Conservation (phyloP, 1,140 invertebrate genomes). For the Dinoponera quadriceps region DNA sequence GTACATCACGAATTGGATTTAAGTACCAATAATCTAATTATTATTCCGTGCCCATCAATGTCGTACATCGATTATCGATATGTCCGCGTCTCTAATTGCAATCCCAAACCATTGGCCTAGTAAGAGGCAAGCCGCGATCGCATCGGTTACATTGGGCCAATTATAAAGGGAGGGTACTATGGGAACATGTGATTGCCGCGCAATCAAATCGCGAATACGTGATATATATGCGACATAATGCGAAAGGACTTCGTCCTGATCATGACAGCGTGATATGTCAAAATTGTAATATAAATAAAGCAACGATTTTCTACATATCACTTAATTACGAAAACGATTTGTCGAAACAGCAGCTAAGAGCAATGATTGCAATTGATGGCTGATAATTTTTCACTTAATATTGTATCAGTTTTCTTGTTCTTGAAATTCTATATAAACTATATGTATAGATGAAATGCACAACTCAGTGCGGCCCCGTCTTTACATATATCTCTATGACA, state of each 20-base stretch:
- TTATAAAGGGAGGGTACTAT: conserved; percentile 51
- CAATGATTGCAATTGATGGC: neutral
- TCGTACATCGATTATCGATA: conserved; percentile 55
- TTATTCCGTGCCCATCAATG: conserved; percentile 53
- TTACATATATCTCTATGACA: neutral
- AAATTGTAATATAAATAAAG: neutral
- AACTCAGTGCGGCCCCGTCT: neutral
- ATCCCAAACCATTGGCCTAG: conserved; percentile 49
- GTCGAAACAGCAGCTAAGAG: neutral
- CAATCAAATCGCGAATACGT: conserved; percentile 46
- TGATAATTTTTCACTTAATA: neutral
- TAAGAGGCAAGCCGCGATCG: conserved; percentile 46
- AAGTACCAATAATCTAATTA: conserved; percentile 61
- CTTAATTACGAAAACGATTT: neutral
- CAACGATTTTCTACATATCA: neutral
- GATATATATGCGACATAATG: conserved; percentile 8
- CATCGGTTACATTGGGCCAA: conserved; percentile 53
- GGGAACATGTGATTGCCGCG: conserved; percentile 49
- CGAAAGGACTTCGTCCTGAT: too few relatives aligned
- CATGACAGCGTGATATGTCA: neutral
- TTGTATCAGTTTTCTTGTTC: too few relatives aligned
- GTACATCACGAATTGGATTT: conserved; percentile 54
- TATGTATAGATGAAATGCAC: too few relatives aligned
- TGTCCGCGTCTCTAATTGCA: conserved; percentile 52
- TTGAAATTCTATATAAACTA: neutral